A percentile compares a stretch with the other conserved stretches of the same genome.
phyloP scores from a whole-genome alignment of 2,888 invertebrate species.

The Sinelater perroti region DNA sequence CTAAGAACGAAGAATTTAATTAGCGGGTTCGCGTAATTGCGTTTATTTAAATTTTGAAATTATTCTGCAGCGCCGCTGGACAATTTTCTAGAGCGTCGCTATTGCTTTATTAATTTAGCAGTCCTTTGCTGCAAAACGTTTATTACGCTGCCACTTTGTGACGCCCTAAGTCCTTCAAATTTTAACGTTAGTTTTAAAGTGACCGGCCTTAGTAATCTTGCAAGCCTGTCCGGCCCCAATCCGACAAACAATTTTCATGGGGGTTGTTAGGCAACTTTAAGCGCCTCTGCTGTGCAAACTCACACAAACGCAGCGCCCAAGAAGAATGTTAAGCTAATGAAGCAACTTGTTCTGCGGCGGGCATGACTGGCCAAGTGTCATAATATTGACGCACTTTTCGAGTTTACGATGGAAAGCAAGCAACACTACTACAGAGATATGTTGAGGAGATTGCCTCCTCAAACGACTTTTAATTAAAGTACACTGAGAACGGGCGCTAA shows the following conservation, averaged over 20 bases:
- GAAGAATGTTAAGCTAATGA: constrained; percentile 5
- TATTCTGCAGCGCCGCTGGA: too few species aligned
- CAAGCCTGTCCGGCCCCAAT: not conserved
- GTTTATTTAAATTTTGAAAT: too few species aligned
- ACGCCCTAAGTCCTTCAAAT: too few species aligned
- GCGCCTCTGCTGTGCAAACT: not conserved
- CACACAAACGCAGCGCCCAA: not conserved
- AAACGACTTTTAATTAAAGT: too few species aligned
- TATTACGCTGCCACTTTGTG: too few species aligned
- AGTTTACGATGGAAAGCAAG: not conserved
- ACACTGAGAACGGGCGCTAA: too few species aligned
- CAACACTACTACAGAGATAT: not conserved
- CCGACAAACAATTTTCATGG: constrained; percentile 1
- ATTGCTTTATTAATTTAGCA: too few species aligned
- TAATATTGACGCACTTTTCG: constrained; percentile 1
- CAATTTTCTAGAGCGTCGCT: too few species aligned
- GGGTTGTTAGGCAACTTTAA: not conserved
- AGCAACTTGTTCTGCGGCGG: constrained; percentile 14
- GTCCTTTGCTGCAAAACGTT: too few species aligned
- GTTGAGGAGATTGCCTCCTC: constrained; percentile 11
- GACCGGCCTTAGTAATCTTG: constrained; percentile 9
- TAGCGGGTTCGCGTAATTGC: too few species aligned
- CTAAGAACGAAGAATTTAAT: too few species aligned
- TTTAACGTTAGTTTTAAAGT: too few species aligned
- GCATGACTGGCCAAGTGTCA: constrained; percentile 8